Base-by-base conservation (phyloP, 53 echinoderm and acorn worm genomes). In the Henricia sp. region DNA sequence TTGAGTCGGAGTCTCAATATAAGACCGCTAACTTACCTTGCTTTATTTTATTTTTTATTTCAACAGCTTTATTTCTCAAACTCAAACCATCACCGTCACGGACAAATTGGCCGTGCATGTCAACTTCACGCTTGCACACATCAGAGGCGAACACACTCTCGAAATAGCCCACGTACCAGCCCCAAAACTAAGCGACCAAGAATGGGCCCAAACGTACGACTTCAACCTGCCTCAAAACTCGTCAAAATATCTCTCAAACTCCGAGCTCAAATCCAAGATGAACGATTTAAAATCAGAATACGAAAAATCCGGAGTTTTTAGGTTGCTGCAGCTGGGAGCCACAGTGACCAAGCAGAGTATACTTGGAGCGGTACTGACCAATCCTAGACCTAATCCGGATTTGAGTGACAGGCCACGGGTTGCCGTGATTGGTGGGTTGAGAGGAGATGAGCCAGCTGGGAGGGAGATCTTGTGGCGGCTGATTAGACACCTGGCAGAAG, bases 371-470 rank as follows among this genome's bases (percentile, higher is more conserved):
- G 70, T 84, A 43, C 54, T 96, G 40, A 88, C 85, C 6, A 40
- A 39, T 37, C 17, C 42, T 5, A 50, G 63, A 21, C 17, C 28
- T 1, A 30, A 63, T 10, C 66, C 60, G 25, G 69, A 46, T 5
- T 65, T 35, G n/a, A 73, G 40, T 14, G 72, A 86, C 73, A 83
- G 52, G 69, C 92, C 97, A 1, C 52, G 74, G 55, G 92, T 96
- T 21, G 97, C 90, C 30, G 51, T 96, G 82, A 88, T 96, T 83
- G 97, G 97, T 73, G 91, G 94, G 33, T 59, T 96, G 90, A 84
- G 67, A 64, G 97, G 94, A 48, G 88, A 88, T 28, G 91, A 96
- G 84, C 94, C 97, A 37, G 80, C 82, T 3, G 97, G 97, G 16
- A 83, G 94, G 68, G 97, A 96, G 77, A 74, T 96, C 36, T 78